These are phyloP conservation scores for Rhineura floridana DNA, from an alignment of 2,113 vertebrate species.

Conservation along the genomic window DNA sequence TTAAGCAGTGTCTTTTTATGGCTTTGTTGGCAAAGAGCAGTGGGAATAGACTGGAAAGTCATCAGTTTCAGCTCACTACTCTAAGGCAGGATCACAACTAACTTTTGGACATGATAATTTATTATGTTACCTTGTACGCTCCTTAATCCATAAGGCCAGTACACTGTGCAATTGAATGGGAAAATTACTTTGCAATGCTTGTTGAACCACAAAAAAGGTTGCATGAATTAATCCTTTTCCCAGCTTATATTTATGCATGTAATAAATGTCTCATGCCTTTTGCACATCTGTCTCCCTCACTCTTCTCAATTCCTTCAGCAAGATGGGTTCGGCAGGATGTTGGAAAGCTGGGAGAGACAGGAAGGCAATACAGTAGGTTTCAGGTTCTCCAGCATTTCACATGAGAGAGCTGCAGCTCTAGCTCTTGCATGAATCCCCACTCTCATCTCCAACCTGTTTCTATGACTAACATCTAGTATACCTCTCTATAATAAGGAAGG, in stretches of 20 bases:
- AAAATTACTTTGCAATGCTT: not conserved
- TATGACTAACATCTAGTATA: too few relatives aligned
- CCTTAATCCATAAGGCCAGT: not conserved
- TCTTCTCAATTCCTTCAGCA: not conserved
- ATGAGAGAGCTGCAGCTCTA: not conserved
- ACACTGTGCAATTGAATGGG: not conserved
- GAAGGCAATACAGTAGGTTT: not conserved
- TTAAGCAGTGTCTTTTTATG: not conserved
- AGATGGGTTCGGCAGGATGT: too few relatives aligned
- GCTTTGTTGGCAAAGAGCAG: not conserved
- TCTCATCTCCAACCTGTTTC: not conserved
- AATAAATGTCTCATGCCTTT: not conserved
- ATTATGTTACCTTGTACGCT: not conserved
- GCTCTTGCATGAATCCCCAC: not conserved
- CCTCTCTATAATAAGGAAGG: not conserved
- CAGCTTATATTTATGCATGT: not conserved
- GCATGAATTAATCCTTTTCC: not conserved
- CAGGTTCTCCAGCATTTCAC: not conserved
- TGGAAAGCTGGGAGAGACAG: not conserved
- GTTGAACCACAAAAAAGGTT: not conserved
- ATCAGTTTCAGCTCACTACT: not conserved
- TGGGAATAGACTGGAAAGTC: not conserved
- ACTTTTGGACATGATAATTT: not conserved
- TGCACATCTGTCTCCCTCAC: not conserved
- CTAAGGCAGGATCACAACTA: not conserved